Conservation (phyloP, 2,888 invertebrate genomes). For the Theristus sp. region DNA sequence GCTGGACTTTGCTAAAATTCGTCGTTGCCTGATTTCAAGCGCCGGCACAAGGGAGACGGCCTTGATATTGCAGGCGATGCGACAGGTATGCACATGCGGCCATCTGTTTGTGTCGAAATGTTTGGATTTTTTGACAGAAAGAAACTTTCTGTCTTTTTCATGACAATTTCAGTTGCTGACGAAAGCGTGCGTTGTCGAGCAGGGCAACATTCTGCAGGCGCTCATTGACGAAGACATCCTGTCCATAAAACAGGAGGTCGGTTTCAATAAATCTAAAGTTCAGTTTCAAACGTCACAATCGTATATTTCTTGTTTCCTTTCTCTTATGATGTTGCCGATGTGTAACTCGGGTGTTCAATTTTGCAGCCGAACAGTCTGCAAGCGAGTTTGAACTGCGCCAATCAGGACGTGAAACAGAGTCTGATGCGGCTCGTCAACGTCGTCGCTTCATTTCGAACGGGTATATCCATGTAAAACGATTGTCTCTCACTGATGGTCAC, state of each 20-base stretch:
- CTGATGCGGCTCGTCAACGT: background rate
- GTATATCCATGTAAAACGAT: background rate
- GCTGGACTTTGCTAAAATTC: background rate
- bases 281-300: no score
- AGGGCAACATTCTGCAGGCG: no score
- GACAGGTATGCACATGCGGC: background rate
- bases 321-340: background rate
- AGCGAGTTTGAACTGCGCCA: background rate
- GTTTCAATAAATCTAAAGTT: no score
- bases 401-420: background rate
- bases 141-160: no score
- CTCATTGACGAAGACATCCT: no score
- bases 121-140: background rate
- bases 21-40: background rate
- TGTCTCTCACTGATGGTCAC: no score
- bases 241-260: no score
- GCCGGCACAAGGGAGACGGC: background rate
- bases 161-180: no score
- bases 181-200: no score
- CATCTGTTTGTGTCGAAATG: background rate
- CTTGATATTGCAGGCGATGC: background rate
- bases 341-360: no score
- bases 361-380: background rate
- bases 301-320: no score
- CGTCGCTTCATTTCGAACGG: background rate